Percentiles rank a stretch among this genome's conserved stretches.
Conservation (phyloP, 1,140 invertebrate species). For the Drosophila novamexicana region DNA sequence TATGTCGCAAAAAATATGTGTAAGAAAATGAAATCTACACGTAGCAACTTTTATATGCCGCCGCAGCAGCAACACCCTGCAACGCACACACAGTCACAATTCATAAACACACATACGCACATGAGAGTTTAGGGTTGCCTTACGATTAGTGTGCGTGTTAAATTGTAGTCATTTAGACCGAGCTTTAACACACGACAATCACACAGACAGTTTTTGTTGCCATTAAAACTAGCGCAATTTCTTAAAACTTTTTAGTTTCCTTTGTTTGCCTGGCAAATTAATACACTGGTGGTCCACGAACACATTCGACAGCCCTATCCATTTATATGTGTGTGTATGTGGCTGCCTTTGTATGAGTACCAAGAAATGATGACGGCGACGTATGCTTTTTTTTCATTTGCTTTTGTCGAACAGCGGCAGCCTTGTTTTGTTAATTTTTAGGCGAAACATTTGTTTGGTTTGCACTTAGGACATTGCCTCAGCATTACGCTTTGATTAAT, state of each 20-base stretch:
- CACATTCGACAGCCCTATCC: conserved; percentile 51
- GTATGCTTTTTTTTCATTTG: conserved; percentile 71
- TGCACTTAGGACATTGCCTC: conserved; percentile 19
- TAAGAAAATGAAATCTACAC: conserved; percentile 71
- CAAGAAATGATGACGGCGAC: conserved; percentile 69
- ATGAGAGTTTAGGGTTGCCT: conserved; percentile 54
- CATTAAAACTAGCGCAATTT: background rate
- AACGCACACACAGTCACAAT: conserved; percentile 38
- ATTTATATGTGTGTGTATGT: conserved; percentile 41
- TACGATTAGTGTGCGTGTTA: conserved; percentile 19
- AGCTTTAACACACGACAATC: conserved; percentile 8
- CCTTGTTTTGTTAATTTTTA: conserved; percentile 47
- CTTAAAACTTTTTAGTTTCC: conserved; percentile 17
- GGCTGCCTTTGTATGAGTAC: conserved; percentile 61
- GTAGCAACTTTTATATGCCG: conserved; percentile 75
- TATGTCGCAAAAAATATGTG: conserved; percentile 21
- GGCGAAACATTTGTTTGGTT: background rate
- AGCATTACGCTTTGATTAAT: conserved; percentile 14
- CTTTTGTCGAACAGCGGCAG: conserved; percentile 50
- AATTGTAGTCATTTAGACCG: conserved; percentile 6
- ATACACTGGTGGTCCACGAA: conserved; percentile 27
- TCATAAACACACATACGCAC: conserved; percentile 27
- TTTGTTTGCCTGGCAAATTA: conserved; percentile 38
- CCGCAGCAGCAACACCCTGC: conserved; percentile 56
- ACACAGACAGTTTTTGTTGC: conserved; percentile 5